These are phyloP conservation scores for Pyralis farinalis DNA, from an alignment of 2,888 invertebrate genomes.

Conservation along the genomic window DNA sequence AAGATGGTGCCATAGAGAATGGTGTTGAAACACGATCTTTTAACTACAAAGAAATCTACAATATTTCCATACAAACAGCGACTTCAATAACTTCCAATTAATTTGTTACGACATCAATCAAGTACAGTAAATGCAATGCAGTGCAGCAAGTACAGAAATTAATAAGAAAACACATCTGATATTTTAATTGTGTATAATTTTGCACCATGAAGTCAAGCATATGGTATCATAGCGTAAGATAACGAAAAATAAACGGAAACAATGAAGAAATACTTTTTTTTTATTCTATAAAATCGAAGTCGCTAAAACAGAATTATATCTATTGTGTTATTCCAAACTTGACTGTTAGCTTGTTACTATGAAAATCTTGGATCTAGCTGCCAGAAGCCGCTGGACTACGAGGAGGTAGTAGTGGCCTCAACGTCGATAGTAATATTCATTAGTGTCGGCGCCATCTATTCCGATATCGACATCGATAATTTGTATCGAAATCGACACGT, in stretches of 20 bases:
- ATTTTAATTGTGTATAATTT: too few relatives aligned
- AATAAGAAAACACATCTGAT: too few relatives aligned
- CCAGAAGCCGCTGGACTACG: background rate
- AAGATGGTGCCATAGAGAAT: constrained; percentile 72
- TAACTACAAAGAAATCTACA: background rate
- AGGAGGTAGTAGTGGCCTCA: background rate
- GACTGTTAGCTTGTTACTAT: background rate
- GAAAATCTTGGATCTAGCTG: background rate
- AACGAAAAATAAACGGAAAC: too few relatives aligned
- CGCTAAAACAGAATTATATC: background rate
- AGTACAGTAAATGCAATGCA: too few relatives aligned
- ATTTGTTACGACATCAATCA: too few relatives aligned
- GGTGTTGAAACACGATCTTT: constrained; percentile 28
- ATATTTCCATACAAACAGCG: background rate
- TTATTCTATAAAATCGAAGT: background rate
- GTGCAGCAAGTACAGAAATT: too few relatives aligned
- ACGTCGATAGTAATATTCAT: background rate
- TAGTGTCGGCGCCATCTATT: constrained; percentile 8
- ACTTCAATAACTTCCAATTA: background rate
- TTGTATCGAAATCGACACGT: constrained; percentile 5
- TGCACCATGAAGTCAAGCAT: too few relatives aligned
- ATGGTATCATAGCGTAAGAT: too few relatives aligned
- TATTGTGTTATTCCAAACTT: background rate
- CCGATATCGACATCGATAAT: constrained; percentile 5
- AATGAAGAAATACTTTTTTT: too few relatives aligned